phyloP scores from a whole-genome alignment of 1,140 invertebrate species.

The Oreohelix idahoensis region DNA sequence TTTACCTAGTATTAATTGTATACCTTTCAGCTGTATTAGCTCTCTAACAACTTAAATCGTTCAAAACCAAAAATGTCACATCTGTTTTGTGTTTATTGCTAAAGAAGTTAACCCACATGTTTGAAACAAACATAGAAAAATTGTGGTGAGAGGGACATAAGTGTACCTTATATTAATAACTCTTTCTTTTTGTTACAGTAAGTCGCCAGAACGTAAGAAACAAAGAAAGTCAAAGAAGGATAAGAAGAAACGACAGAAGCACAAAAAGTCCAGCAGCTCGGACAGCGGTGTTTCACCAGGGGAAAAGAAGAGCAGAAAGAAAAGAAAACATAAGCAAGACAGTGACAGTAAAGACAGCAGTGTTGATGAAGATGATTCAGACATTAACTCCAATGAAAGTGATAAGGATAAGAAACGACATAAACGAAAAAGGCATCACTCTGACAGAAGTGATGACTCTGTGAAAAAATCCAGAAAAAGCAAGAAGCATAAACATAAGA shows the following conservation, averaged over 20 bases:
- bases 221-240: constrained; percentile 16
- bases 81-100: too few relatives aligned
- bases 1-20: too few relatives aligned
- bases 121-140: too few relatives aligned
- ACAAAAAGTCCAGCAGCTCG: background rate
- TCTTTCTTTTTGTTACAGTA: background rate
- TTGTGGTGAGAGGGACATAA: too few relatives aligned
- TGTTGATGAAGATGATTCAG: background rate
- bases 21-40: too few relatives aligned
- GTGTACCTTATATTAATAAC: background rate
- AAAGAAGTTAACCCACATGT: too few relatives aligned
- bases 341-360: background rate
- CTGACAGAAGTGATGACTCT: background rate
- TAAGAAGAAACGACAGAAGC: constrained; percentile 19
- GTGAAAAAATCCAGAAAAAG: background rate
- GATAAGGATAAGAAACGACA: background rate
- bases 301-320: background rate
- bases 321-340: constrained; percentile 18
- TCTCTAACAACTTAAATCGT: too few relatives aligned
- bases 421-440: background rate
- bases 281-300: background rate
- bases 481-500: background rate
- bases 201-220: background rate
- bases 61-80: too few relatives aligned
- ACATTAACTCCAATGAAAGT: background rate